phyloP scores from a whole-genome alignment of 53 echinoderm and acorn worm species.

The Stichopus horrens region DNA sequence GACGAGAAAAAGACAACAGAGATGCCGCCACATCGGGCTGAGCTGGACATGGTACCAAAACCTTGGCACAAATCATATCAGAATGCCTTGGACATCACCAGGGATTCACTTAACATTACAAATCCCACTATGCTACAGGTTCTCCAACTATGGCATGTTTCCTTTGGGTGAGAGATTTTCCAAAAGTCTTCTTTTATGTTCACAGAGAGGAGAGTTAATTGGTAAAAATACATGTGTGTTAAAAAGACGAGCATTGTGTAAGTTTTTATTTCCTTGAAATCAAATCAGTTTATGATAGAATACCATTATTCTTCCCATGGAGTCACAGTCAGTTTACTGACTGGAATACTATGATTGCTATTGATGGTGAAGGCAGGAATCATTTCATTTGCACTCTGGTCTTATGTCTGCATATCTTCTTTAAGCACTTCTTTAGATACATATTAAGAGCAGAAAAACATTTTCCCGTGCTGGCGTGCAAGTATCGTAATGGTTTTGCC shows the following conservation, averaged over 20 bases:
- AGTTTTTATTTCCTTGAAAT: too few relatives aligned
- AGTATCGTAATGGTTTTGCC: not conserved
- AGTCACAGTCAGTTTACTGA: too few relatives aligned
- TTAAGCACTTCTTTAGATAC: not conserved
- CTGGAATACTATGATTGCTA: too few relatives aligned
- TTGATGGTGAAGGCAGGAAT: too few relatives aligned
- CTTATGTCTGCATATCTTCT: too few relatives aligned
- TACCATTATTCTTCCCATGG: too few relatives aligned
- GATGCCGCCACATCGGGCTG: slow-evolving; percentile 75
- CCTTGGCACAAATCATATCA: slow-evolving; percentile 95
- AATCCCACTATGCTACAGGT: slow-evolving; percentile 99
- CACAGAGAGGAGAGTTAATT: too few relatives aligned
- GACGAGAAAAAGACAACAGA: slow-evolving; percentile 80
- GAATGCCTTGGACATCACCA: slow-evolving; percentile 57
- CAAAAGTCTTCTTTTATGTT: too few relatives aligned
- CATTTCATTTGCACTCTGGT: too few relatives aligned
- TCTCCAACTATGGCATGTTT: slow-evolving; percentile 93
- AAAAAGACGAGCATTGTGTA: too few relatives aligned
- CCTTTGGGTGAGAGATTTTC: slow-evolving; percentile 74
- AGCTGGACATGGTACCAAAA: slow-evolving; percentile 89
- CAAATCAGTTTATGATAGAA: too few relatives aligned
- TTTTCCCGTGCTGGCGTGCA: not conserved
- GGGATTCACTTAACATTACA: slow-evolving; percentile 80
- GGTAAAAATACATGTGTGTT: too few relatives aligned
- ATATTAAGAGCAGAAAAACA: not conserved